A percentile compares a stretch with the other conserved stretches of the same genome.
phyloP scores from a whole-genome alignment of 2,113 vertebrate genomes.

The Microcebus ravelobensis region DNA sequence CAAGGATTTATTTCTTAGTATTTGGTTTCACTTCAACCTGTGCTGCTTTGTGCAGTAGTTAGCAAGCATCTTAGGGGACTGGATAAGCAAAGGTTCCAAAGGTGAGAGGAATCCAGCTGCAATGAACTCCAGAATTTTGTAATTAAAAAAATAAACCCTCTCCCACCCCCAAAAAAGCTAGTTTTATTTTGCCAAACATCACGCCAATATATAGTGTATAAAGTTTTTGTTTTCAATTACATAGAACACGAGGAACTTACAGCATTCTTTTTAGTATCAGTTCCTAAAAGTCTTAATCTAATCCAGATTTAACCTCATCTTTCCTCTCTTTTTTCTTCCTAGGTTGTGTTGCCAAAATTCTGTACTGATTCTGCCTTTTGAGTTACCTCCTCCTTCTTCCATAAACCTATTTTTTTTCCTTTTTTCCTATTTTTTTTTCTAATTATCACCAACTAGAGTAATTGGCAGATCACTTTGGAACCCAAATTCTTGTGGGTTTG shows the following conservation, averaged over 20 bases:
- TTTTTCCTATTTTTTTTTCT: background rate
- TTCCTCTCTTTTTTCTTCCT: background rate
- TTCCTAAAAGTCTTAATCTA: background rate
- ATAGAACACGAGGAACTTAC: background rate
- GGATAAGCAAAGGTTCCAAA: background rate
- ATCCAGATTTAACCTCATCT: background rate
- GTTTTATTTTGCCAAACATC: background rate
- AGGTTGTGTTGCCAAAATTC: constrained; percentile 10
- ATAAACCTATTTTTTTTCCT: background rate
- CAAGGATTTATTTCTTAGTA: background rate
- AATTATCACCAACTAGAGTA: constrained; percentile 30
- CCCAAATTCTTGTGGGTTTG: constrained; percentile 49
- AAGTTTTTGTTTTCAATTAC: background rate
- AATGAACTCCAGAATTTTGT: background rate
- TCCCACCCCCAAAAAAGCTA: background rate
- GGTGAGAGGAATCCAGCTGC: background rate
- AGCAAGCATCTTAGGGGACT: background rate
- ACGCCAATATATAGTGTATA: background rate
- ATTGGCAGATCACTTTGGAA: constrained; percentile 50
- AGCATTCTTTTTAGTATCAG: background rate
- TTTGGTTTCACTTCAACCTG: background rate
- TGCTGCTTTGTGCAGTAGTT: background rate
- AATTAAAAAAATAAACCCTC: background rate
- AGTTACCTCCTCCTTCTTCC: background rate
- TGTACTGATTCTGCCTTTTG: background rate